These are phyloP conservation scores for Caenorhabditis panamensis DNA, from an alignment of 2,888 invertebrate species.

Conservation along the genomic window DNA sequence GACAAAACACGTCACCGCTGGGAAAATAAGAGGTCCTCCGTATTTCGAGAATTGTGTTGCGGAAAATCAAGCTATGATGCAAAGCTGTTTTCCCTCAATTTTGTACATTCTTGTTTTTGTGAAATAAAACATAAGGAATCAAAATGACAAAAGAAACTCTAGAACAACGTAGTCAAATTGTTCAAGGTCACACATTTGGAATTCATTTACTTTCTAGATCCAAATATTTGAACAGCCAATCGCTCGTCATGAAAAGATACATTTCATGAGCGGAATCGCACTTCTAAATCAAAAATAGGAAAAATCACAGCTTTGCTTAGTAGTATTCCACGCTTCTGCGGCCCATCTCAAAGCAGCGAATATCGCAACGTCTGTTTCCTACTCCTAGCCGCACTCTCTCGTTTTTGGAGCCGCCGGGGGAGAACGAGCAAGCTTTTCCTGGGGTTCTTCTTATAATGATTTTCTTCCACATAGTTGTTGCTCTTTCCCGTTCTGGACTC, in stretches of 20 bases:
- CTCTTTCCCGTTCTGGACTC: background rate
- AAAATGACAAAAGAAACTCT: too few relatives aligned
- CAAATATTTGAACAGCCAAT: slow-evolving; percentile 30
- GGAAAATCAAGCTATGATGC: too few relatives aligned
- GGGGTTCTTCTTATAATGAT: background rate
- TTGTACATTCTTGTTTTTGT: too few relatives aligned
- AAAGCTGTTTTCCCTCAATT: too few relatives aligned
- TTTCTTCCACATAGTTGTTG: background rate
- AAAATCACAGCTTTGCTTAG: background rate
- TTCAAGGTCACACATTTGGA: too few relatives aligned
- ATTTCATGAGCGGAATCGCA: too few relatives aligned
- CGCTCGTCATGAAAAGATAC: background rate
- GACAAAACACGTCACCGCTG: slow-evolving; percentile 5
- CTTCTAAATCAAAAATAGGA: background rate
- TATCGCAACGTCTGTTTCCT: background rate
- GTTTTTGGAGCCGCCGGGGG: background rate
- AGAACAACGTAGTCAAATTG: too few relatives aligned
- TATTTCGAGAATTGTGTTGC: background rate
- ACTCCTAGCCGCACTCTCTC: background rate
- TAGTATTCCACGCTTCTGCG: background rate
- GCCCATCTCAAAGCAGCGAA: background rate
- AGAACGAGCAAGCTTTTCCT: background rate
- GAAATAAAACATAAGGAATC: too few relatives aligned
- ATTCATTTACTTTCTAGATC: background rate
- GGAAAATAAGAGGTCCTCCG: background rate